Percentiles rank a stretch among this genome's conserved stretches.
These are phyloP conservation scores for Calliopsis andreniformis DNA, from an alignment of 1,140 invertebrate genomes.

Conservation along the genomic window DNA sequence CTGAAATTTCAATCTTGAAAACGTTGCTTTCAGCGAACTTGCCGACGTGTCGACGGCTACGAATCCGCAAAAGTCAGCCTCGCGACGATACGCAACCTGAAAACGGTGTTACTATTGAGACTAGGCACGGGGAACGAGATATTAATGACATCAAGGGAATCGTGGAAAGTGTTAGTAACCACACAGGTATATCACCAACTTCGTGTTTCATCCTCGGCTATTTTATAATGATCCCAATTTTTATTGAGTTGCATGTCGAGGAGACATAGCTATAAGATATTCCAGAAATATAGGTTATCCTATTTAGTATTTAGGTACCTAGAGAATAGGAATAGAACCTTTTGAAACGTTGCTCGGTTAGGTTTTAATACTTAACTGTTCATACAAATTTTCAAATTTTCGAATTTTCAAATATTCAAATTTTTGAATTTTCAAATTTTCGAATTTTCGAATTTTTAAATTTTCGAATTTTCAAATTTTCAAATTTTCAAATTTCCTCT, in stretches of 20 bases:
- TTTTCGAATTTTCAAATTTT: too few species aligned
- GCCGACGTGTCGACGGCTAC: background rate
- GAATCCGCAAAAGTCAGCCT: background rate
- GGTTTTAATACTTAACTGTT: too few species aligned
- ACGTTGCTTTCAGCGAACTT: slow-evolving; percentile 7
- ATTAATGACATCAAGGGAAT: slow-evolving; percentile 6
- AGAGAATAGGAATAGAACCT: too few species aligned
- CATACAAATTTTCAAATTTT: too few species aligned
- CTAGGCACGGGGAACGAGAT: background rate
- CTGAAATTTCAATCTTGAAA: slow-evolving; percentile 44
- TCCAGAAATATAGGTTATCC: too few species aligned
- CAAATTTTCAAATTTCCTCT: too few species aligned
- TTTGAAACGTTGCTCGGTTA: too few species aligned
- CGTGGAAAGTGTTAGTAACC: background rate
- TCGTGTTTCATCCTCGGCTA: background rate
- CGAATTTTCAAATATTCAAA: too few species aligned
- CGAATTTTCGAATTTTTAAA: too few species aligned
- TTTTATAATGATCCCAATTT: background rate
- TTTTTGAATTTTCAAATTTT: too few species aligned
- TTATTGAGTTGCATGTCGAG: background rate
- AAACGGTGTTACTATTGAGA: background rate
- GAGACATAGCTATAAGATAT: too few species aligned
- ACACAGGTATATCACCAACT: background rate
- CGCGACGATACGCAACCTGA: background rate
- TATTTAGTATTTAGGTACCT: too few species aligned